phyloP scores from a whole-genome alignment of 2,113 vertebrate genomes.

The Chrysemys picta region DNA sequence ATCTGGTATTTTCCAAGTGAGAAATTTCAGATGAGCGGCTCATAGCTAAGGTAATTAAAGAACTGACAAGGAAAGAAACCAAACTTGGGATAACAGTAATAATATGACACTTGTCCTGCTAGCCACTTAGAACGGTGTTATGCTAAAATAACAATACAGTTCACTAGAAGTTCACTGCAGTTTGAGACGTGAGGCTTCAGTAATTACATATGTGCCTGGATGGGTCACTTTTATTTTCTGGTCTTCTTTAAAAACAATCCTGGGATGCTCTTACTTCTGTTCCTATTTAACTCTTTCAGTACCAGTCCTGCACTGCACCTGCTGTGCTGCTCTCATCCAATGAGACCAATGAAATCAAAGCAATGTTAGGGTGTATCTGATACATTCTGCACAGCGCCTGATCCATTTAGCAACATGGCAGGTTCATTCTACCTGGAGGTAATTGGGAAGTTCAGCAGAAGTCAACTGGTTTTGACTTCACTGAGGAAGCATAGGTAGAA shows the following conservation, averaged over 20 bases:
- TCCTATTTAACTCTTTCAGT: neutral
- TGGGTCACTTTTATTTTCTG: slow-evolving; percentile 14
- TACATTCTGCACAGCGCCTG: slow-evolving; percentile 40
- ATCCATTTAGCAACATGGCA: slow-evolving; percentile 25
- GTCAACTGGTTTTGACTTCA: slow-evolving; percentile 30
- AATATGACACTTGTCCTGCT: neutral
- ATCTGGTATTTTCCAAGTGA: slow-evolving; percentile 23
- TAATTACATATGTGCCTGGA: neutral
- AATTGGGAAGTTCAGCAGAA: neutral
- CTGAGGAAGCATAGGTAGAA: slow-evolving; percentile 5
- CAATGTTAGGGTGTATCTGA: neutral
- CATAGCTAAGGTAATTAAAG: neutral
- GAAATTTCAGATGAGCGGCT: neutral
- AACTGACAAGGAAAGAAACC: neutral
- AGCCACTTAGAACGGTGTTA: neutral
- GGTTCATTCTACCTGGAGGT: slow-evolving; percentile 27
- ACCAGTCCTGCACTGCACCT: neutral
- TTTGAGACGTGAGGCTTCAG: neutral
- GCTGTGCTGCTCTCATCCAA: neutral
- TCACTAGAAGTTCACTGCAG: neutral
- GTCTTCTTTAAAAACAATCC: neutral
- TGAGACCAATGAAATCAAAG: slow-evolving; percentile 42
- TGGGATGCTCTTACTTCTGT: neutral
- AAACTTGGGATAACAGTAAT: neutral
- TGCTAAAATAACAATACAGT: neutral